Evolutionary conservation across 2,888 invertebrate genomes (phyloP), one percentile per base, ranked within the genome.

Genomic region (Xestia sexstrigata): DNA sequence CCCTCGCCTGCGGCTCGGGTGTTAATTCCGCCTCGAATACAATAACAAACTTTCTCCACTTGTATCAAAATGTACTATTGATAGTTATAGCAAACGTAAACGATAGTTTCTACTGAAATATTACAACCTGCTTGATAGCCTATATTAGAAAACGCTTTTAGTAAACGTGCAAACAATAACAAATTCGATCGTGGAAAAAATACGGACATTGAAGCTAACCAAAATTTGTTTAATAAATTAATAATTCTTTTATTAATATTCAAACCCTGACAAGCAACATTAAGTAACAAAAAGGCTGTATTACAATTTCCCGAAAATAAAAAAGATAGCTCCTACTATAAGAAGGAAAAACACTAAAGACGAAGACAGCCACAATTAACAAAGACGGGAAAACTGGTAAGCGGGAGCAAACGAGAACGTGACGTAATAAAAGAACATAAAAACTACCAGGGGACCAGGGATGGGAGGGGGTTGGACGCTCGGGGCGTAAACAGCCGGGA

Each of bases 311-410:
- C 45, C 65, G 17, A 75, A 73, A 74, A 52, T 63, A 78, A 74
- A 81, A 74, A 78, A 67, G 42, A 67, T 73, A 70, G 5, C 60
- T 67, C 52, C 39, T 70, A 78, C 73, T 80, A 74, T 81, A 81
- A 83, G 81, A 70, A 83, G 83, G 86, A 83, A 89, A 87, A 87
- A 85, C 81, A 89, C 84, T 88, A 89, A 86, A 86, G 84, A 81
- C 86, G 89, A 88, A 89, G 90, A 91, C 88, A 90, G 88, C 89
- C 87, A 88, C 90, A 91, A 91, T 91, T 91, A 91, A 90, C 89
- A 87, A 86, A 87, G 90, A 84, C 90, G 82, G 86, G 89, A 76
- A 85, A 88, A 88, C 88, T 88, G 88, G 88, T 88, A 87, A 83
- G 86, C 83, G 86, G 88, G 87, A 88, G 84, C 87, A 89, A 89